A percentile compares a stretch with the other conserved stretches of the same genome.
phyloP scores from a whole-genome alignment of 2,797 vertebrate genomes.

The Echiichthys vipera region DNA sequence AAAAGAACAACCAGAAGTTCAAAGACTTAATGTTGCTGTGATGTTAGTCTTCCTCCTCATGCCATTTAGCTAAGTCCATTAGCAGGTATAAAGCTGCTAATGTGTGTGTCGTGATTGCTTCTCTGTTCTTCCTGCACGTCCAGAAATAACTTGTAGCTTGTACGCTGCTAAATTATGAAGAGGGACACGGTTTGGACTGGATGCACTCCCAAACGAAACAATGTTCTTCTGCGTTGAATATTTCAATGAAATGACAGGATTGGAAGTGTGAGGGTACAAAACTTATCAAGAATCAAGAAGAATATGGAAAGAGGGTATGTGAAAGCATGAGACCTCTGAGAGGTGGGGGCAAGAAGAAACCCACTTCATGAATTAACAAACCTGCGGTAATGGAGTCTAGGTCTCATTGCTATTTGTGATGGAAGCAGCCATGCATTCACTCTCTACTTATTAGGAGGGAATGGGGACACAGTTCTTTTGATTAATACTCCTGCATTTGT shows the following conservation, averaged over 20 bases:
- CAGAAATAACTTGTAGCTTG: slow-evolving; percentile 69
- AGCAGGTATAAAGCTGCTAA: slow-evolving; percentile 46
- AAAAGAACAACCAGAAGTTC: not conserved
- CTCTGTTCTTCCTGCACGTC: slow-evolving; percentile 54
- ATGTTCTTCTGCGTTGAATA: slow-evolving; percentile 50
- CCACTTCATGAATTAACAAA: slow-evolving; percentile 81
- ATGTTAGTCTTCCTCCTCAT: slow-evolving; percentile 31
- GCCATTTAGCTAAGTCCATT: slow-evolving; percentile 62
- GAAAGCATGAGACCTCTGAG: slow-evolving; percentile 51
- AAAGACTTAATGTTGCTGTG: slow-evolving; percentile 36
- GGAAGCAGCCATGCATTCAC: slow-evolving; percentile 79
- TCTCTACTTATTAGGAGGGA: slow-evolving; percentile 78
- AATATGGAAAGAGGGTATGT: slow-evolving; percentile 54
- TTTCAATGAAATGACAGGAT: slow-evolving; percentile 51
- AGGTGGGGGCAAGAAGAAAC: slow-evolving; percentile 56
- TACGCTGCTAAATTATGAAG: slow-evolving; percentile 71
- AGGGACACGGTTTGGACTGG: slow-evolving; percentile 52
- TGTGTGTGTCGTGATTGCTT: slow-evolving; percentile 40
- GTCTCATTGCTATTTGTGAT: slow-evolving; percentile 81
- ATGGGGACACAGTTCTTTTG: slow-evolving; percentile 74
- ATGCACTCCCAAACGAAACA: slow-evolving; percentile 60
- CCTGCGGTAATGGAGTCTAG: slow-evolving; percentile 78
- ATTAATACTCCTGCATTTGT: slow-evolving; percentile 75
- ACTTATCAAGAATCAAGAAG: slow-evolving; percentile 55
- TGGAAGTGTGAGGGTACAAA: slow-evolving; percentile 37